A percentile compares a stretch with the other conserved stretches of the same genome.
phyloP scores from a whole-genome alignment of 2,113 vertebrate genomes.

The Calidris pugnax region DNA sequence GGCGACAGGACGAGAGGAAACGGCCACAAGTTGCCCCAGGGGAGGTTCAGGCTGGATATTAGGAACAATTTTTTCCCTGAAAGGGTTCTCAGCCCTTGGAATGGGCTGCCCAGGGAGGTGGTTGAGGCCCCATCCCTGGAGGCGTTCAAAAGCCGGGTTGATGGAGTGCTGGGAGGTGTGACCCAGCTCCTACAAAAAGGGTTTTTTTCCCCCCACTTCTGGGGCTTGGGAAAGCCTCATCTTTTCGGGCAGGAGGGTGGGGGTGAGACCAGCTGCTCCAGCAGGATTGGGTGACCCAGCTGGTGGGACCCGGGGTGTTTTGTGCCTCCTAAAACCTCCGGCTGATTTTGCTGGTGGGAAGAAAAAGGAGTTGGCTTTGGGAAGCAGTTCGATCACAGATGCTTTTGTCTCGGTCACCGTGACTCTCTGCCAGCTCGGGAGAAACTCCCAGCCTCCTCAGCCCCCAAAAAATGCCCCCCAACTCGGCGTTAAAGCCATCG shows the following conservation, averaged over 20 bases:
- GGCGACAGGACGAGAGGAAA: no score
- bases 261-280: background rate
- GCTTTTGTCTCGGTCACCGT: background rate
- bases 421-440: background rate
- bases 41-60: no score
- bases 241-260: background rate
- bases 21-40: no score
- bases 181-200: accelerated
- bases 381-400: background rate
- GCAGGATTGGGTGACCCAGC: background rate
- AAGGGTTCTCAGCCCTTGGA: no score
- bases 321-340: background rate
- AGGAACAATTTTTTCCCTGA: no score
- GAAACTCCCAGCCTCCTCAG: background rate
- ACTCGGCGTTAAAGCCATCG: background rate
- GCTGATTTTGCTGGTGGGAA: background rate
- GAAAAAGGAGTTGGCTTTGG: background rate
- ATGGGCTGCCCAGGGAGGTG: no score
- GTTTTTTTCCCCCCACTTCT: accelerated
- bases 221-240: background rate
- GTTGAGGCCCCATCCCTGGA: no score
- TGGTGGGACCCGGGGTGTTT: background rate
- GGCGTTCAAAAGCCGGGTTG: no score
- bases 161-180: no score
- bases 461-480: background rate